Conservation (phyloP, 2,113 vertebrate species). For the Mugil cephalus region DNA sequence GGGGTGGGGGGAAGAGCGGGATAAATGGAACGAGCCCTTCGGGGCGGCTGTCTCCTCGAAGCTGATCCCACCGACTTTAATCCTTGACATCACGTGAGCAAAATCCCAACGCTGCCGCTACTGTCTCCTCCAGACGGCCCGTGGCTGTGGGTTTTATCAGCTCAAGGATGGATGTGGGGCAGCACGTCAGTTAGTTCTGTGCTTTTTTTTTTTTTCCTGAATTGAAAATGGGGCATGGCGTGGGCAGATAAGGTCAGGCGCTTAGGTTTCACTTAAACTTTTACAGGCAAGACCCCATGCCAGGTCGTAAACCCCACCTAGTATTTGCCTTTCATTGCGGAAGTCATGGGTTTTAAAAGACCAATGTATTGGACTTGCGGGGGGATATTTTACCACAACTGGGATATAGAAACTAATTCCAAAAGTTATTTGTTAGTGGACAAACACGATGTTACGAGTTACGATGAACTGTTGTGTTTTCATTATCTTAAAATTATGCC, state of each 20-base stretch:
- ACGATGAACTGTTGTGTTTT: too few species aligned
- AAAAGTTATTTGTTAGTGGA: too few species aligned
- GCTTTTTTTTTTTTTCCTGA: constrained; percentile 63
- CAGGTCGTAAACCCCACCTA: constrained; percentile 35
- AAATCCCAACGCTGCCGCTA: constrained; percentile 68
- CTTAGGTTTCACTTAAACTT: constrained; percentile 33
- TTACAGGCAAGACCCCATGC: neutral
- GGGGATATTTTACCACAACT: too few species aligned
- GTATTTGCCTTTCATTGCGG: neutral
- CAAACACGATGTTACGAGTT: too few species aligned
- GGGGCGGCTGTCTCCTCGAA: constrained; percentile 63
- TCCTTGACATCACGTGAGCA: constrained; percentile 75
- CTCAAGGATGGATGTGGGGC: constrained; percentile 59
- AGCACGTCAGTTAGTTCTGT: constrained; percentile 44
- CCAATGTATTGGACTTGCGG: too few species aligned
- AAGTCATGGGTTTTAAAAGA: neutral
- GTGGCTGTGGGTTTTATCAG: constrained; percentile 72
- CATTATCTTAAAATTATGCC: too few species aligned
- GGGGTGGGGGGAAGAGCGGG: constrained; percentile 43
- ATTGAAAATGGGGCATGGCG: constrained; percentile 48
- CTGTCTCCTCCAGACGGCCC: constrained; percentile 62
- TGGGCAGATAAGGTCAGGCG: constrained; percentile 59
- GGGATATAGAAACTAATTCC: too few species aligned
- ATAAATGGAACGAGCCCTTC: constrained; percentile 70
- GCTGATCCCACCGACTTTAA: constrained; percentile 78